Evolutionary conservation across 2,888 invertebrate species (phyloP).

Genomic region (Chesias legatella): DNA sequence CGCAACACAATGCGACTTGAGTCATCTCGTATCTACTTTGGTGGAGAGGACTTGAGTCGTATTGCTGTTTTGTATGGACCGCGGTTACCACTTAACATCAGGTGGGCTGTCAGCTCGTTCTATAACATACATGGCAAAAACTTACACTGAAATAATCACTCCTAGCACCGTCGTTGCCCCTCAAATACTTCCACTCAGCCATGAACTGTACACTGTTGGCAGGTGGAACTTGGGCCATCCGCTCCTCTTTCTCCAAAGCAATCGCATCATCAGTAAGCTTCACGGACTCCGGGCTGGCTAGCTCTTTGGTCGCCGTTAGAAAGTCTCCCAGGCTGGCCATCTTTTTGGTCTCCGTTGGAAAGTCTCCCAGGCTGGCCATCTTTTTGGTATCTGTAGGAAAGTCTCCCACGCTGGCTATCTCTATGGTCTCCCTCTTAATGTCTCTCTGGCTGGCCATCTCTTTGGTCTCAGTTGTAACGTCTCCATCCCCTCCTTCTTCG

Average conservation of each 20-base stretch:
- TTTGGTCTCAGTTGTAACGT: slow-evolving; percentile 9
- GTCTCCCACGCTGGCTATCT: slow-evolving; percentile 35
- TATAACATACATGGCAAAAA: no score
- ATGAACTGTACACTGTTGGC: slow-evolving; percentile 84
- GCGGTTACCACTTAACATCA: no score
- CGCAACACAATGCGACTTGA: no score
- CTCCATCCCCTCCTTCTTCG: slow-evolving; percentile 25
- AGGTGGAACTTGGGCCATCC: slow-evolving; percentile 57
- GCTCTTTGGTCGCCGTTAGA: slow-evolving; percentile 2
- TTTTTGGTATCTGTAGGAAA: slow-evolving; percentile 12
- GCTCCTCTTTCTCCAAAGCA: slow-evolving; percentile 36
- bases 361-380: no score
- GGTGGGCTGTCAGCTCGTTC: no score
- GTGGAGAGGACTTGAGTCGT: no score
- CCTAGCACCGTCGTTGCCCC: slow-evolving; percentile 66
- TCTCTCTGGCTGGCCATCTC: no score
- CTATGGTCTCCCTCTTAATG: not conserved
- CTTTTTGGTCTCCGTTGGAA: slow-evolving; percentile 11
- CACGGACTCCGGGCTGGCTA: slow-evolving; percentile 44
- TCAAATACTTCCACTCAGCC: slow-evolving; percentile 81
- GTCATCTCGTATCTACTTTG: no score
- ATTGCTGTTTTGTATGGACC: no score
- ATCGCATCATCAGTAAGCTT: slow-evolving; percentile 43
- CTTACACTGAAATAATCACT: slow-evolving; percentile 82
- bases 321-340: no score